Evolutionary conservation across 1,140 invertebrate genomes (phyloP).

Genomic region (Pissodes strobi): DNA sequence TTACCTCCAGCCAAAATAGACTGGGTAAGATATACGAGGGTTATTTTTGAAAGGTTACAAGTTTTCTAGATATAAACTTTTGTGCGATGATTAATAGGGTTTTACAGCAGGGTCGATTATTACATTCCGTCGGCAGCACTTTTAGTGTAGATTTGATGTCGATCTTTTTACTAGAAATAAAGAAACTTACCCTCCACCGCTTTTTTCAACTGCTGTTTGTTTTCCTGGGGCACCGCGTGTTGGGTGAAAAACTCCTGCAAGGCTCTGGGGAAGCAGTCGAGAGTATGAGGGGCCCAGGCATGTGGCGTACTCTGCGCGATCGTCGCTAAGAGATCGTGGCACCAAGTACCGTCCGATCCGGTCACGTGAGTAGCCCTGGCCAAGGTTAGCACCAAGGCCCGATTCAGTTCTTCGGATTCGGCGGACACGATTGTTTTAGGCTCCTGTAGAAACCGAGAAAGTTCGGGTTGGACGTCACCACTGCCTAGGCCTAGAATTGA

Average conservation of each 20-base stretch:
- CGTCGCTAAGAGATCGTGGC: slow-evolving; percentile 84
- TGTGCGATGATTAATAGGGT: too few relatives aligned
- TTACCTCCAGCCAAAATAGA: too few relatives aligned
- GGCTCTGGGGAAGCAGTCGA: slow-evolving; percentile 88
- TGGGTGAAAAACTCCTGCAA: slow-evolving; percentile 86
- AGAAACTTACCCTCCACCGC: slow-evolving; percentile 70
- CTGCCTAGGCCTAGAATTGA: slow-evolving; percentile 72
- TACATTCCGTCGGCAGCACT: too few relatives aligned
- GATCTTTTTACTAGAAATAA: too few relatives aligned
- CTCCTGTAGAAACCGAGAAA: slow-evolving; percentile 85
- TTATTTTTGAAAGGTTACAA: too few relatives aligned
- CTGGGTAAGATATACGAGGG: too few relatives aligned
- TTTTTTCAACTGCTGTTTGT: slow-evolving; percentile 88
- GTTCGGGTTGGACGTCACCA: slow-evolving; percentile 87
- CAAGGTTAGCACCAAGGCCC: slow-evolving; percentile 89
- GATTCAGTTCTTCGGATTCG: slow-evolving; percentile 94
- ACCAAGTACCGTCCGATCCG: slow-evolving; percentile 81
- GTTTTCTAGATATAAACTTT: too few relatives aligned
- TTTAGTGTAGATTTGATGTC: too few relatives aligned
- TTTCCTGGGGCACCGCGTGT: slow-evolving; percentile 81
- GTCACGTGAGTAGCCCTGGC: slow-evolving; percentile 93
- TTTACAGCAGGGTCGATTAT: too few relatives aligned
- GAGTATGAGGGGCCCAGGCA: slow-evolving; percentile 89
- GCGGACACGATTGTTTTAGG: slow-evolving; percentile 87
- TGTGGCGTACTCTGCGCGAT: slow-evolving; percentile 95